These are phyloP conservation scores for Rostratula benghalensis DNA, from an alignment of 2,113 vertebrate species.

Conservation along the genomic window DNA sequence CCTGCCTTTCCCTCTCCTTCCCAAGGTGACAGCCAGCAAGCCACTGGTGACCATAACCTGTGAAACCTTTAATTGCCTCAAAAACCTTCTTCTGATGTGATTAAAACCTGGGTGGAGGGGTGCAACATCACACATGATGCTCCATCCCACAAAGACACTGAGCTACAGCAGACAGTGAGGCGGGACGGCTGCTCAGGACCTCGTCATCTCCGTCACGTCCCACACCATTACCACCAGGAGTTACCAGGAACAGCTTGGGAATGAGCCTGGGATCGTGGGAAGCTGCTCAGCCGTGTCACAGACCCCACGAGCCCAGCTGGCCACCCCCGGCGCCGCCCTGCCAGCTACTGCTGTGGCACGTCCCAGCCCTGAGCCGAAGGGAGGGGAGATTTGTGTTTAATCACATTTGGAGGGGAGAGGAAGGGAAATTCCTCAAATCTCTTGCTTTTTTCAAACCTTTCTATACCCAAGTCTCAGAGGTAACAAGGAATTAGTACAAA, in stretches of 20 bases:
- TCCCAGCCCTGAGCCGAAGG: accelerated
- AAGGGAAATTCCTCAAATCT: constrained; percentile 2
- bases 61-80: not conserved
- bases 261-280: not conserved
- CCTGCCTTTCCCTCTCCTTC: not conserved
- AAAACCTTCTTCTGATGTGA: not conserved
- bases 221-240: not conserved
- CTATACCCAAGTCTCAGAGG: constrained; percentile 4
- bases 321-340: not conserved
- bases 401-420: not conserved
- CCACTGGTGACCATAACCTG: not conserved
- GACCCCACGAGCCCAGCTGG: accelerated
- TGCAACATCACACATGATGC: too few species aligned
- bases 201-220: accelerated
- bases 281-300: not conserved
- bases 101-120: not conserved
- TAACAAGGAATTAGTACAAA: not conserved
- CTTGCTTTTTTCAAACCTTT: not conserved
- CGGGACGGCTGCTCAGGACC: not conserved
- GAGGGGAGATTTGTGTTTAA: not conserved
- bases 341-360: not conserved
- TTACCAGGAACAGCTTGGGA: not conserved
- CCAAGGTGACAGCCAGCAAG: not conserved
- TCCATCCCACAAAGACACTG: not conserved
- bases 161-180: accelerated